Evolutionary conservation across 1,140 invertebrate species (phyloP).

Genomic region (Oreohelix idahoensis): DNA sequence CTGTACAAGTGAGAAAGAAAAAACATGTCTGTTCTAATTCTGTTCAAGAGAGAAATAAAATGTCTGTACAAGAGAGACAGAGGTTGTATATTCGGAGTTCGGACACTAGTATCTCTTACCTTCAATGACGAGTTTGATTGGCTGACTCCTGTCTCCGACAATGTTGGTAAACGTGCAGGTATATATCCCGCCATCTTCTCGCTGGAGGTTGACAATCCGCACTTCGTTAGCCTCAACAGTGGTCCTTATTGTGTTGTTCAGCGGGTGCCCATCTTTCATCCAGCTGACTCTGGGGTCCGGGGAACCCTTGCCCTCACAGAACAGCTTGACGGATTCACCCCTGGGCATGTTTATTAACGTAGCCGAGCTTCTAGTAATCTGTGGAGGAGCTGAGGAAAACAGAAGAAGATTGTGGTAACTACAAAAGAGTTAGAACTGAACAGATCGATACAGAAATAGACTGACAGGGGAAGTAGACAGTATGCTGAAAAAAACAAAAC

Average conservation of each 20-base stretch:
- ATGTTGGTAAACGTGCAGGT: slow-evolving; percentile 94
- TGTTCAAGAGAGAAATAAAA: too few species aligned
- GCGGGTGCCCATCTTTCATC: slow-evolving; percentile 57
- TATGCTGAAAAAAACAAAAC: too few species aligned
- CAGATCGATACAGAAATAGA: too few species aligned
- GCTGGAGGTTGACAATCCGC: slow-evolving; percentile 87
- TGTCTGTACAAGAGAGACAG: too few species aligned
- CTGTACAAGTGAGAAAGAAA: too few species aligned
- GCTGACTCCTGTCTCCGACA: slow-evolving; percentile 94
- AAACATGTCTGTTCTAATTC: too few species aligned
- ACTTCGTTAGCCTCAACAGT: slow-evolving; percentile 52
- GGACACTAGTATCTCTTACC: too few species aligned
- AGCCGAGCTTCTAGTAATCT: slow-evolving; percentile 57
- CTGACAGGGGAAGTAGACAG: too few species aligned
- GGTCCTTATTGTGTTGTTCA: slow-evolving; percentile 38
- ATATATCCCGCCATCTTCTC: slow-evolving; percentile 95
- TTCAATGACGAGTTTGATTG: slow-evolving; percentile 93
- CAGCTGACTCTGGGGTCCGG: slow-evolving; percentile 63
- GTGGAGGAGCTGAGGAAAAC: slow-evolving; percentile 60
- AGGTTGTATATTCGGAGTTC: too few species aligned
- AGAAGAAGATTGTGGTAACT: not conserved
- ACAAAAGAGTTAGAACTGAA: too few species aligned
- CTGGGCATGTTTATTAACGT: slow-evolving; percentile 51
- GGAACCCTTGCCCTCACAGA: slow-evolving; percentile 93
- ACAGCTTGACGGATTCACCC: slow-evolving; percentile 92